phyloP scores from a whole-genome alignment of 2,888 invertebrate species.

The Caenorhabditis sp. region DNA sequence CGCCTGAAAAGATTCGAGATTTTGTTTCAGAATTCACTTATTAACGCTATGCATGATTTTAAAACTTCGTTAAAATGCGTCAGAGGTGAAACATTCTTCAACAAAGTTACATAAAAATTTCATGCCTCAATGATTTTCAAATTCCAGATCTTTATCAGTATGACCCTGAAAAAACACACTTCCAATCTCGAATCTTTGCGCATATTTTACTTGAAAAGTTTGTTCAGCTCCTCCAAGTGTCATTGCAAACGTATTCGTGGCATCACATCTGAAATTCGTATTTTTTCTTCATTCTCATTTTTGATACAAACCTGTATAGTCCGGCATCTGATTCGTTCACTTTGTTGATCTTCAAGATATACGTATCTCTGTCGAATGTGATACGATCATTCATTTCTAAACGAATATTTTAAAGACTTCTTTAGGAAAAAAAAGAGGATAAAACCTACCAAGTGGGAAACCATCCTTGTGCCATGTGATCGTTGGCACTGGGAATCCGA shows the following conservation, averaged over 20 bases:
- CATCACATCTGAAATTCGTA: constrained; percentile 54
- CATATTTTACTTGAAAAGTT: constrained; percentile 38
- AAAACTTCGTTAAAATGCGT: too few relatives aligned
- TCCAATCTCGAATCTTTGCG: constrained; percentile 36
- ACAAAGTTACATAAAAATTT: too few relatives aligned
- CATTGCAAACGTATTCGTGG: constrained; percentile 54
- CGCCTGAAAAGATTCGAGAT: constrained; percentile 33
- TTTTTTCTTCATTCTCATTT: too few relatives aligned
- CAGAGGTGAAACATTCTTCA: too few relatives aligned
- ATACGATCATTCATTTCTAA: constrained; percentile 30
- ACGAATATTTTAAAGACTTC: background rate
- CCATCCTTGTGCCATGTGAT: constrained; percentile 61
- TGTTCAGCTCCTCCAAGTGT: constrained; percentile 45
- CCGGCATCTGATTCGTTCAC: constrained; percentile 49
- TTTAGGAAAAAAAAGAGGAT: background rate
- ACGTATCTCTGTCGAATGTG: background rate
- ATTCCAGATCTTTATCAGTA: too few relatives aligned
- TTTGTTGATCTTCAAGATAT: constrained; percentile 32
- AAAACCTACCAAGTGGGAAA: constrained; percentile 45
- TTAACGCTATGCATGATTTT: too few relatives aligned
- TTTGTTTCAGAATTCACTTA: too few relatives aligned
- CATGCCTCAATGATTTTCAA: too few relatives aligned
- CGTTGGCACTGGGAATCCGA: constrained; percentile 57
- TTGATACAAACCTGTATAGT: constrained; percentile 37
- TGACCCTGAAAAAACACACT: constrained; percentile 25